Evolutionary conservation across 2,113 vertebrate genomes (phyloP).

Genomic region (Tupaia chinensis): DNA sequence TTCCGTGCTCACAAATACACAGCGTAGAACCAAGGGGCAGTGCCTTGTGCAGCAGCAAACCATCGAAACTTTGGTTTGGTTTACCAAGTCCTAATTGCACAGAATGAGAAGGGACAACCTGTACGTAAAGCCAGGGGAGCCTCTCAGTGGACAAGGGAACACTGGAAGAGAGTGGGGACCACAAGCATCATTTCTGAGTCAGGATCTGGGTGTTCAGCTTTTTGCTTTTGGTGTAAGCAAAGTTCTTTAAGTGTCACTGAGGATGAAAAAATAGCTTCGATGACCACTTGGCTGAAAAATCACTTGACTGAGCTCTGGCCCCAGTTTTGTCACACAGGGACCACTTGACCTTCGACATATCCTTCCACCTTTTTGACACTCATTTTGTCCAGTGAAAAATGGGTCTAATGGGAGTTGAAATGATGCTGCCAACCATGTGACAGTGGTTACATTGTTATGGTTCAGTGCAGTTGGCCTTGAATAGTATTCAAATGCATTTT

Average conservation of each 20-base stretch:
- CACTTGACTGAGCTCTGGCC: background rate
- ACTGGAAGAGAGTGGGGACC: background rate
- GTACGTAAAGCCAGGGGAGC: background rate
- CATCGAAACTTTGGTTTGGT: background rate
- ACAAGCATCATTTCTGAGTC: background rate
- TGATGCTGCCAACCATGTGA: background rate
- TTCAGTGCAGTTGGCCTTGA: slow-evolving; percentile 23
- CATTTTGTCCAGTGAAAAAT: background rate
- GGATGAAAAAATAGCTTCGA: background rate
- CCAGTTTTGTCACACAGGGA: background rate
- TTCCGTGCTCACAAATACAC: background rate
- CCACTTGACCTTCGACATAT: background rate
- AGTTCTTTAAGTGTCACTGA: background rate
- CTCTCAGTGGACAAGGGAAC: background rate
- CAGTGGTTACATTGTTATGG: background rate
- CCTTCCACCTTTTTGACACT: background rate
- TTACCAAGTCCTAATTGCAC: background rate
- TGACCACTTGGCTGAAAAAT: background rate
- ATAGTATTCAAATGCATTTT: slow-evolving; percentile 46
- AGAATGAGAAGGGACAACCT: background rate
- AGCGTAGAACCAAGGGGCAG: background rate
- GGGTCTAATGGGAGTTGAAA: background rate
- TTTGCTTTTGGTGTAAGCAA: slow-evolving; percentile 1
- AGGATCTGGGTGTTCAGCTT: background rate
- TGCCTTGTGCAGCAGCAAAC: background rate